Evolutionary conservation across 2,113 vertebrate genomes (phyloP), one percentile per base, ranked within the genome.

Genomic region (Empidonax traillii): DNA sequence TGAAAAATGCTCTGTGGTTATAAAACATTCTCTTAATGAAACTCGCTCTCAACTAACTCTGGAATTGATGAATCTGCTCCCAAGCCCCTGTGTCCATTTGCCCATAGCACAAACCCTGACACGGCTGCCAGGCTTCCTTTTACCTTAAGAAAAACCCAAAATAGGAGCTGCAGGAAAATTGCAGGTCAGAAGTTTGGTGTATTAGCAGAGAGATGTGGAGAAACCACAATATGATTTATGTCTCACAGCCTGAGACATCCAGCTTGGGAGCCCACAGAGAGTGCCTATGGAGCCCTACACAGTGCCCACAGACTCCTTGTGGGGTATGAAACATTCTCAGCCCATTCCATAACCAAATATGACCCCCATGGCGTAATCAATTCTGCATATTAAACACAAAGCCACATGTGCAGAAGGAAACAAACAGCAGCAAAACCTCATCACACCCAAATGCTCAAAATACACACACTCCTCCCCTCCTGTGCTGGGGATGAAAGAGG

Each of bases 1-100:
- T 88, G 75, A 92, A 90, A 80, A 88, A 71, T 23, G 52, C 28
- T 89, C 3, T 33, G 30, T 68, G 31, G 68, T 68, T 88, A 90
- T 86, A 93, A 96, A 90, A 56, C 55, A 88, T 80, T 53, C 65
- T n/a, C 44, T 25, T 93, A 96, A 96, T 81, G 72, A 94, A 90
- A 87, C 68, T 90, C 7, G 0, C 46, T 74, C 39, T 67, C 85
- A 84, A 47, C 67, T 72, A 37, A 25, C 43, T 67, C 58, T 66
- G 53, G 37, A 87, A 80, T 0, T 91, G 82, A 93, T 80, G 59
- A 66, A 63, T 88, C 77, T 90, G 75, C 25, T 78, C 51, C 27
- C 19, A 52, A 62, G 39, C 1, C 35, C 30, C 59, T 47, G 33
- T 8, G 51, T 68, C 56, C 22, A 13, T 73, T 23, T 85, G 46